Conservation (phyloP, 2,888 invertebrate species). For the Pandemis heparana region DNA sequence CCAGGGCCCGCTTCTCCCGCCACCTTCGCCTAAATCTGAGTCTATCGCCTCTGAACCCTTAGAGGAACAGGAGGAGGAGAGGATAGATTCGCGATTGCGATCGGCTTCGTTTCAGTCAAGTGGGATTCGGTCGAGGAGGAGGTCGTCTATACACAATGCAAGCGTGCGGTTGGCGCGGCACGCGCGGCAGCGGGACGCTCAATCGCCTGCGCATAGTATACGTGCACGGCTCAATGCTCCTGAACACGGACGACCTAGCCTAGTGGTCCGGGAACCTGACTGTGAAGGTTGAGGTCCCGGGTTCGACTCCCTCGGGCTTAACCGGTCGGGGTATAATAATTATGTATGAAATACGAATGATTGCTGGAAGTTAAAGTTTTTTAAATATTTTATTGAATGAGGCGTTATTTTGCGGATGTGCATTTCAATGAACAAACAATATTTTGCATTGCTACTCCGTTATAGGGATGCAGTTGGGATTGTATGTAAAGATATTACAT, state of each 20-base stretch:
- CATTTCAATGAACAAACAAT: too few relatives aligned
- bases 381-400: background rate
- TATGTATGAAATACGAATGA: too few relatives aligned
- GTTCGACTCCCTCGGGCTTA: too few relatives aligned
- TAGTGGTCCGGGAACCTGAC: too few relatives aligned
- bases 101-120: constrained; percentile 28
- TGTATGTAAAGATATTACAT: too few relatives aligned
- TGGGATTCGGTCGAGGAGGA: constrained; percentile 19
- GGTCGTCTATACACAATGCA: constrained; percentile 30
- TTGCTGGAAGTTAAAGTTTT: too few relatives aligned
- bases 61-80: constrained; percentile 27
- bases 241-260: too few relatives aligned
- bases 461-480: too few relatives aligned
- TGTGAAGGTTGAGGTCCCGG: too few relatives aligned
- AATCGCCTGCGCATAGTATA: constrained; percentile 1
- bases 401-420: too few relatives aligned
- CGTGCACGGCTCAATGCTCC: background rate
- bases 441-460: too few relatives aligned
- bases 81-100: constrained; percentile 26
- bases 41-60: constrained; percentile 6
- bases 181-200: constrained; percentile 6
- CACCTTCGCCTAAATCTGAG: constrained; percentile 42
- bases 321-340: too few relatives aligned
- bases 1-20: constrained; percentile 54
- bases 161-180: constrained; percentile 34